Conservation (phyloP, 1,140 invertebrate species). For the Drosophila pseudoobscura region DNA sequence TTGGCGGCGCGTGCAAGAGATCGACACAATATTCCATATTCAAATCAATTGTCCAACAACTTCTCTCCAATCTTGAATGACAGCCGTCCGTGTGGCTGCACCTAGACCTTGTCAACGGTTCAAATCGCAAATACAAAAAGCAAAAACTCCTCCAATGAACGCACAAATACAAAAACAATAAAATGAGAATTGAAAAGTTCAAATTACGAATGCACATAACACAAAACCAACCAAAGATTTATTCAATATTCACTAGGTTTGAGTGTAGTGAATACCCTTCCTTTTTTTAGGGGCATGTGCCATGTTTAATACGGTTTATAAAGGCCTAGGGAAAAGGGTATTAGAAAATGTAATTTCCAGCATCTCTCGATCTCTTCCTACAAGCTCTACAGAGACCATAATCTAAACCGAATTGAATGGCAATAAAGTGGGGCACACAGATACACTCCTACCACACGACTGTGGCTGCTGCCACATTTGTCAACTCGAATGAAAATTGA, state of each 20-base stretch:
- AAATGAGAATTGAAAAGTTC: conserved; percentile 50
- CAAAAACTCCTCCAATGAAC: conserved; percentile 36
- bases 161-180: conserved; percentile 54
- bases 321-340: too few relatives aligned
- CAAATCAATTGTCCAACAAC: conserved; percentile 64
- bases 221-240: background rate
- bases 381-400: conserved; percentile 23
- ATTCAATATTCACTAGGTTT: conserved; percentile 4
- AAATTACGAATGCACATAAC: conserved; percentile 44
- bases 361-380: conserved; percentile 35
- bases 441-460: conserved; percentile 17
- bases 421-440: conserved; percentile 72
- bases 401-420: conserved; percentile 69
- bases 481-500: conserved; percentile 77
- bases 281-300: background rate
- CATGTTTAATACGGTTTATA: background rate
- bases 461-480: conserved; percentile 60
- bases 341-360: too few relatives aligned
- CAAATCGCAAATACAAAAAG: conserved; percentile 17
- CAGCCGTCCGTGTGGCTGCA: conserved; percentile 49
- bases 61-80: conserved; percentile 56
- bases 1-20: conserved; percentile 68
- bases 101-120: conserved; percentile 74
- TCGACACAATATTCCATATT: conserved; percentile 62
- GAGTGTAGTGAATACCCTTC: background rate